phyloP scores from a whole-genome alignment of 1,140 invertebrate species.

The Trichonephila inaurata region DNA sequence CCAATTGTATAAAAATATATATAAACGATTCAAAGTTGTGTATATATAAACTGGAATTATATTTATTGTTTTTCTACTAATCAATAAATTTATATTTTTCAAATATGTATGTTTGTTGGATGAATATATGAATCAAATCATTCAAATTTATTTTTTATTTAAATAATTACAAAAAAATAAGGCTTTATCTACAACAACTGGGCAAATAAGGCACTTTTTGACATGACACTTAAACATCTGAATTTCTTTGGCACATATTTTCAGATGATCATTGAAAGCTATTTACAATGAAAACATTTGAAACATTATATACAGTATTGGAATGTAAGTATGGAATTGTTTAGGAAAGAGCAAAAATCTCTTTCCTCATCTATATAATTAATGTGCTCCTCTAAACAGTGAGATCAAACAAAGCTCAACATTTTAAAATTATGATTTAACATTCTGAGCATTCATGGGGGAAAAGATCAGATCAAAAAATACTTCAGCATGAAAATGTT shows the following conservation, averaged over 20 bases:
- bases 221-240: slow-evolving; percentile 29
- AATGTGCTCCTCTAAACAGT: slow-evolving; percentile 33
- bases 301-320: slow-evolving; percentile 58
- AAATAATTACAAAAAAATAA: slow-evolving; percentile 52
- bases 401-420: slow-evolving; percentile 54
- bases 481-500: background rate
- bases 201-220: slow-evolving; percentile 61
- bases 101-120: background rate
- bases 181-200: slow-evolving; percentile 9
- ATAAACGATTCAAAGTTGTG: slow-evolving; percentile 44
- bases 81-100: slow-evolving; percentile 62
- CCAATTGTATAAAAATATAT: slow-evolving; percentile 35
- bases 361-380: background rate
- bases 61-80: slow-evolving; percentile 67
- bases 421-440: background rate
- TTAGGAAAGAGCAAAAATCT: background rate
- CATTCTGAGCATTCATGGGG: background rate
- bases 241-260: slow-evolving; percentile 64
- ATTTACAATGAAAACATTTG: slow-evolving; percentile 24
- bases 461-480: background rate
- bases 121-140: background rate
- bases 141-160: background rate
- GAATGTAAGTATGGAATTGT: slow-evolving; percentile 75
- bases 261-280: slow-evolving; percentile 17
- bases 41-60: slow-evolving; percentile 58